Conservation (phyloP, 1,140 invertebrate genomes). For the Brachionus manjavacas region DNA sequence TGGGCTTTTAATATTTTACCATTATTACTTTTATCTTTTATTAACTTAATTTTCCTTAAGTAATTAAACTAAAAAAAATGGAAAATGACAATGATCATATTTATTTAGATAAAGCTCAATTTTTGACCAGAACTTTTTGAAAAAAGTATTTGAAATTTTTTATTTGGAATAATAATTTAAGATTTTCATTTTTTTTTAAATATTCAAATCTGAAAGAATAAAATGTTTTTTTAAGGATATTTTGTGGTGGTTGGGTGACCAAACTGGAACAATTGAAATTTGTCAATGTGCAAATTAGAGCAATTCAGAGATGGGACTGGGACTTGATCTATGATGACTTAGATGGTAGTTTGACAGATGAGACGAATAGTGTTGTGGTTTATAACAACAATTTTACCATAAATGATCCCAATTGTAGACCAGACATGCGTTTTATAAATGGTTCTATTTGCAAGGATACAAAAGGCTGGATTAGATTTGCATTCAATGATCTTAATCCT, state of each 20-base stretch:
- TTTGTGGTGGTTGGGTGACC: conserved; percentile 24
- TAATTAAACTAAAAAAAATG: no score
- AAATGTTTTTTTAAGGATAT: not conserved
- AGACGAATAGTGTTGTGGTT: not conserved
- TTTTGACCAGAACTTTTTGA: no score
- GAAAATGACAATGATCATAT: no score
- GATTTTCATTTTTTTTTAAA: no score
- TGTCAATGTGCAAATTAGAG: conserved; percentile 5
- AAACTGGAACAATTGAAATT: conserved; percentile 4
- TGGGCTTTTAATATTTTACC: no score
- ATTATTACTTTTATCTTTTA: no score
- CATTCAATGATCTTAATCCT: not conserved
- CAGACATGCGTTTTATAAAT: not conserved
- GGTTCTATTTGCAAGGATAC: not conserved
- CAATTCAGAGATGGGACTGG: conserved; percentile 27
- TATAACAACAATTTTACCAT: conserved; percentile 26
- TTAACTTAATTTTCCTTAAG: no score
- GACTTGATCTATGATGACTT: conserved; percentile 23
- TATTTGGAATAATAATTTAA: no score
- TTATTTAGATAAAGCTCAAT: no score
- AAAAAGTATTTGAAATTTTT: no score
- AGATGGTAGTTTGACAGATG: conserved; percentile 10
- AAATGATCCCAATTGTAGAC: not conserved
- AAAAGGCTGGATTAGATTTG: conserved; percentile 8
- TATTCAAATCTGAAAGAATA: no score